Base-by-base conservation (phyloP, 2,797 vertebrate species). In the Myotis pilosus region DNA sequence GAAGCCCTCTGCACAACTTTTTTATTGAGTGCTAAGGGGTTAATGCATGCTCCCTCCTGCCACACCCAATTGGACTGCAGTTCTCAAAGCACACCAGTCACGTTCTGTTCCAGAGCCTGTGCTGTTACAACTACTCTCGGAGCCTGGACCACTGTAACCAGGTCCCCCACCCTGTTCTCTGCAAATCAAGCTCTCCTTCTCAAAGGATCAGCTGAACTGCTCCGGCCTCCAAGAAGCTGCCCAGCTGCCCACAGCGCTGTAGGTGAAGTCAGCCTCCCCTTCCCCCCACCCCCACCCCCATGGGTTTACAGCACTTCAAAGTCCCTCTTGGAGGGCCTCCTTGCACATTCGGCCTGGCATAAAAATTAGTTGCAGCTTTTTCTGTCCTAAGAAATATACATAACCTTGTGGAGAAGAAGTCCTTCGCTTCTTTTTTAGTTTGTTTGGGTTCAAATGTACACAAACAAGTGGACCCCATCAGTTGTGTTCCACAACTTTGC, bases 81-180 rank as follows among this genome's bases (percentile, higher is more conserved):
- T 83, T 75, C 87, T 81, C 72, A 17, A 72, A 81, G 81, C 49
- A 76, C 78, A 86, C 62, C 23, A n/a, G 90, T 80, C 75, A 92
- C 30, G 1, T 87, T 93, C 68, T 82, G 62, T 79, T 81, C 91
- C 72, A 89, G 89, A 89, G 28, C 81, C 47, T 76, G 44, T 66
- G 33, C 64, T 72, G 30, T 55, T 94, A 57, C 78, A 88, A 74
- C n/a, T 64, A 20, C 53, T 60, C 78, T 69, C 51, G 6, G 17
- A 91, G 36, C 69, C 86, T 81, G 41, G 88, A 79, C 90, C 68
- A 49, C 82, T 38, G 25, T 33, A 81, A 47, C 55, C 47, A 90
- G 49, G 11, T 28, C 53, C 36, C 49, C 41, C 20, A 44, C 47
- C 44, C 22, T 36, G 17, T 72, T 81, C 68, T 93, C 92, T 88